Conservation (phyloP, 2,888 invertebrate species). For the Ectemnius cavifrons region DNA sequence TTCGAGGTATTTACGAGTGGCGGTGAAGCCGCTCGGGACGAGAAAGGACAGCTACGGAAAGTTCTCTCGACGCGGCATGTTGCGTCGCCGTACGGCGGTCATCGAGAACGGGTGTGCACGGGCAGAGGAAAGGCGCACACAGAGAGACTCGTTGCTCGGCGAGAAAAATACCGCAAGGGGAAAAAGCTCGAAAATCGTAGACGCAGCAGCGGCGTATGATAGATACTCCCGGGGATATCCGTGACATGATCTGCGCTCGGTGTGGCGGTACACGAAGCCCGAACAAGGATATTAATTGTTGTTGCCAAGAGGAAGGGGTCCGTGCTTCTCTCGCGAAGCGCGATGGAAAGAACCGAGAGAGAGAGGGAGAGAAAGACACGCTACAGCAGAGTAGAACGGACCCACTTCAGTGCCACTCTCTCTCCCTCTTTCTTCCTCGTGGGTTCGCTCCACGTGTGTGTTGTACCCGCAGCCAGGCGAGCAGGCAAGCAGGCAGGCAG, state of each 20-base stretch:
- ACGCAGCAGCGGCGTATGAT: constrained; percentile 64
- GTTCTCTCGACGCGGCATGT: constrained; percentile 27
- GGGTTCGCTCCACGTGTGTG: background rate
- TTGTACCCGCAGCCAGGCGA: constrained; percentile 17
- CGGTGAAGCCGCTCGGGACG: constrained; percentile 33
- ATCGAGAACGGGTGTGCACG: constrained; percentile 44
- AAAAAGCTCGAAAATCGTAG: constrained; percentile 37
- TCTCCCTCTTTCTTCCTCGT: background rate
- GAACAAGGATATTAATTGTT: constrained; percentile 73
- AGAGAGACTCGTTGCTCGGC: background rate
- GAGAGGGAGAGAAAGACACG: constrained; percentile 9
- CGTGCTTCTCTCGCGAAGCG: constrained; percentile 6
- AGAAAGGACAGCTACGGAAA: constrained; percentile 12
- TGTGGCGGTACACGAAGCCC: constrained; percentile 66
- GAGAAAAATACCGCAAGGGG: background rate
- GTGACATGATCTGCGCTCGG: constrained; percentile 65
- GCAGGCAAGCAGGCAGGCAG: constrained; percentile 20
- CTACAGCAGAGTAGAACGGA: constrained; percentile 17
- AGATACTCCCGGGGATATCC: constrained; percentile 64
- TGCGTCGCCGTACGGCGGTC: background rate
- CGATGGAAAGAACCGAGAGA: constrained; percentile 29
- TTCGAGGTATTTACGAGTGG: constrained; percentile 43
- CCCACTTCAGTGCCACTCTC: constrained; percentile 19
- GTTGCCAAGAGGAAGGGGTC: constrained; percentile 50
- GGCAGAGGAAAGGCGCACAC: constrained; percentile 20